Evolutionary conservation across 2,113 vertebrate species (phyloP).

Genomic region (Muntiacus reevesi): DNA sequence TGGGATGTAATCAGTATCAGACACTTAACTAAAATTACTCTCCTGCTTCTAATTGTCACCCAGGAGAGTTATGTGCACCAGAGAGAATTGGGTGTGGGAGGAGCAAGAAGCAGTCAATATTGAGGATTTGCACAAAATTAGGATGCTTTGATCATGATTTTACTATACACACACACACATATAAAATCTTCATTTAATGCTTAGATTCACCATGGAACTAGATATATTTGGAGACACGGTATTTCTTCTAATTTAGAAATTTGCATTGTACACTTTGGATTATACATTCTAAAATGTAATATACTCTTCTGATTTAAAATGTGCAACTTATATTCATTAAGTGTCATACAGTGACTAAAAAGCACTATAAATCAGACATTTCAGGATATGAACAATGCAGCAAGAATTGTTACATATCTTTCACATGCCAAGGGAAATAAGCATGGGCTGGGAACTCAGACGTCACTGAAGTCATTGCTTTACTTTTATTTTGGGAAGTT

Average conservation of each 20-base stretch:
- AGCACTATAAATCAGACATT: background rate
- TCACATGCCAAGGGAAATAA: background rate
- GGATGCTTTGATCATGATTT: background rate
- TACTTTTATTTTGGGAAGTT: background rate
- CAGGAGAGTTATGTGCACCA: background rate
- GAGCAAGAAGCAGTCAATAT: background rate
- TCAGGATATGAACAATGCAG: background rate
- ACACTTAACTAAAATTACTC: background rate
- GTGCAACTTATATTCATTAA: background rate
- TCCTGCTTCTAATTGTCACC: background rate
- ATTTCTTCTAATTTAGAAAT: background rate
- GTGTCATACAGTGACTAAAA: background rate
- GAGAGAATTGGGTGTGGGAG: accelerated
- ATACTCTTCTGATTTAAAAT: background rate
- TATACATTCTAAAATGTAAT: background rate
- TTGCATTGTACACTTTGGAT: background rate
- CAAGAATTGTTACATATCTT: background rate
- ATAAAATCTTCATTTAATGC: background rate
- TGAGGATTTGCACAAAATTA: background rate
- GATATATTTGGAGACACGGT: background rate
- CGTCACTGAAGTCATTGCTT: background rate
- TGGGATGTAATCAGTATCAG: background rate
- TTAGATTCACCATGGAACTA: background rate
- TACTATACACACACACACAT: background rate
- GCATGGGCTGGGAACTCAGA: background rate